Base-by-base conservation (phyloP, 2,888 invertebrate species). In the Uropetala carovei region DNA sequence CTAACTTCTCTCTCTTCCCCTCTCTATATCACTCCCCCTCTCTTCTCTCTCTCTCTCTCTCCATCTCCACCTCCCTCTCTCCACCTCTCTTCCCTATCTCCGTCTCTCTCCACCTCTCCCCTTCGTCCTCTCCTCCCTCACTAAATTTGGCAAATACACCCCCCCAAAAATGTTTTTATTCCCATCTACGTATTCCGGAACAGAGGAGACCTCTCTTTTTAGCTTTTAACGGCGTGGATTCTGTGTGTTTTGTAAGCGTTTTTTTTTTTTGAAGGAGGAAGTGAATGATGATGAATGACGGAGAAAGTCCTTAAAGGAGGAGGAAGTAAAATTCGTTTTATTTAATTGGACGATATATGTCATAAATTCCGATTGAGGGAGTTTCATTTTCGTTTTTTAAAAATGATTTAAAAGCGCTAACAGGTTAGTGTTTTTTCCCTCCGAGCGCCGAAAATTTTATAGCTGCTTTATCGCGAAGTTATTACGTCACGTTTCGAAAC, bases 331-430 rank as follows among this genome's bases (percentile, higher is more conserved):
- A 75, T 5, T 75, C 43, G 43, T 75, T n/a, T 27, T 27, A 27
- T 75, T 75, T 75, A 22, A 27, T 75, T 75, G 13, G 9, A 27
- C 27, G 22, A 75, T n/a, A 75, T 43, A 75, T 27, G 22, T 75
- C 75, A 75, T 75, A 75, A 75, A 75, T 75, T 75, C 75, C 75
- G 22, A 75, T 75, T 11, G 75, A 75, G 75, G 75, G 75, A 27
- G 75, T 75, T 75, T 75, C 22, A 75, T 75, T 75, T 75, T 75
- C 75, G 75, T 75, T 75, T 75, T 22, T n/a, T 22, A 22, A 27
- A 75, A 75, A 75, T n/a, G 75, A 27, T 22, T 22, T 22, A 75
- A 22, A 22, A 22, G 75, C 75, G n/a, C 22, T 75, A 27, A 75
- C n/a, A 27, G 27, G 27, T n/a, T 75, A 75, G 75, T 75, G 22